A percentile compares a stretch with the other conserved stretches of the same genome.
Evolutionary conservation across 2,888 invertebrate species (phyloP).

Genomic region (Cryptus armator): DNA sequence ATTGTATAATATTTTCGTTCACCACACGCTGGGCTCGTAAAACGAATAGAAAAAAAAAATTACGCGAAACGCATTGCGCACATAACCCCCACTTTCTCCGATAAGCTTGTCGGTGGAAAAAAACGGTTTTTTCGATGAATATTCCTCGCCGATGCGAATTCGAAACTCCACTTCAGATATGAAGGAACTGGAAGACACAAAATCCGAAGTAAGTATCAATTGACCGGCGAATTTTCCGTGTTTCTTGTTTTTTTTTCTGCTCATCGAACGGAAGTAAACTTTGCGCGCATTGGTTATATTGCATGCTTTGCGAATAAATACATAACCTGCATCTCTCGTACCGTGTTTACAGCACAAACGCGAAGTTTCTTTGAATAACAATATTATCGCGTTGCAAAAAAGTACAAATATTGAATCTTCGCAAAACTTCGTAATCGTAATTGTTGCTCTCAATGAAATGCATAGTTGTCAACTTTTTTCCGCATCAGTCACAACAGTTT

Average conservation of each 20-base stretch:
- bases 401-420: not conserved
- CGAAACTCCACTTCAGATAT: conserved; percentile 72
- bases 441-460: not conserved
- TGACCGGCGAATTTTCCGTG: not conserved
- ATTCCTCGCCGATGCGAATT: conserved; percentile 57
- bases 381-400: not conserved
- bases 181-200: conserved; percentile 81
- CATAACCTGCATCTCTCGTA: conserved; percentile 50
- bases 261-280: not conserved
- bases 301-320: conserved; percentile 15
- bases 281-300: conserved; percentile 25
- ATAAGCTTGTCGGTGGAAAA: conserved; percentile 52
- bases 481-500: not conserved
- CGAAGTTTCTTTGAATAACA: not conserved
- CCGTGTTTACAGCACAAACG: conserved; percentile 43
- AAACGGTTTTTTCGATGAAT: conserved; percentile 63
- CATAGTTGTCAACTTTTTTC: not conserved
- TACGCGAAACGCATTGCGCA: conserved; percentile 35
- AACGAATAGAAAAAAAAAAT: not conserved
- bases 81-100: conserved; percentile 71
- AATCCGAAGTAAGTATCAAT: conserved; percentile 79
- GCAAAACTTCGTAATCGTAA: not conserved
- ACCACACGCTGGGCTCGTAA: not conserved
- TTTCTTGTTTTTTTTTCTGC: conserved; percentile 11
- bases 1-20: not conserved